Evolutionary conservation across 1,140 invertebrate genomes (phyloP), one percentile per base, ranked within the genome.

Genomic region (Caenorhabditis tropicalis): DNA sequence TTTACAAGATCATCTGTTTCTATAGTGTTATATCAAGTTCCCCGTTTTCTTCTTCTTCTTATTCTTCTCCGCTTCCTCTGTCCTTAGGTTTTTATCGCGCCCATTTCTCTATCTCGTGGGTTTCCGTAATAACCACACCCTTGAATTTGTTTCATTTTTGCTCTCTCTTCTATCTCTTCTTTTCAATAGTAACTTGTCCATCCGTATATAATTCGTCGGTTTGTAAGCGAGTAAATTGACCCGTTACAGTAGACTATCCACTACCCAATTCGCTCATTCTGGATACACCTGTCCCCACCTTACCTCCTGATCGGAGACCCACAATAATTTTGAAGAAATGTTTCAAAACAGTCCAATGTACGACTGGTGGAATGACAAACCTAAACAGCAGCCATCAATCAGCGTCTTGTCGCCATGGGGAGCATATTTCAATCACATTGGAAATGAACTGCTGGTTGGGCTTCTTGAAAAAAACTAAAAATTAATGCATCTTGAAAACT

Each of bases 401-500:
- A 60, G 58, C 24, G 70, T 85, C 4, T 79, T 85, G n/a, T 82
- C 80, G 0, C 84, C 84, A 46, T 85, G 84, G 84, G 56, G 39
- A 43, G 58, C 81, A 15, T 85, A 85, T 60, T 46, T 85, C 46
- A 79, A 74, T 60, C 84, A 85, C 58, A 85, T 85, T 58, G 79
- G 81, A 39, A 82, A 79, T 56, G 84, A 85, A 58, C 84, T 85
- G 15, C 56, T 70, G 84, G 84, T 85, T 48, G 60, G 83, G 7
- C 16, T 79, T 53, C 27, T 46, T 43, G n/a, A 24, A 43, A 43
- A 74, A 10, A 10, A 24, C 19, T 24, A 0, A 79, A 21, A n/a
- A 4, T 19, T 36, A 51, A 6, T 4, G 36, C 27, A 15, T 19
- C 10, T 56, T 51, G 0, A 49, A 33, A 51, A 79, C 15, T 31